Evolutionary conservation across 2,888 invertebrate species (phyloP).

Genomic region (Chrysodeixis includens): DNA sequence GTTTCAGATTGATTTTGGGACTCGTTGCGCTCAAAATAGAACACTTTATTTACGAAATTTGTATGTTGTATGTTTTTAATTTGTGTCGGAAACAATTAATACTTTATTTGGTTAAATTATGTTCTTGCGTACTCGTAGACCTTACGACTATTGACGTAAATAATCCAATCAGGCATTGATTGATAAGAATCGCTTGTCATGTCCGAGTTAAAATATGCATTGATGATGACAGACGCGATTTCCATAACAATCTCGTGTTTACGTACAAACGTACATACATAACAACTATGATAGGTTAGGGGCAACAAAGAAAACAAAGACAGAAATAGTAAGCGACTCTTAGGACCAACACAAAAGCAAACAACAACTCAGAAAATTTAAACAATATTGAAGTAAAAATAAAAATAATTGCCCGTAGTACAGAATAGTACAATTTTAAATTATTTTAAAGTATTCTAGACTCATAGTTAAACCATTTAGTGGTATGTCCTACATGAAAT

Average conservation of each 20-base stretch:
- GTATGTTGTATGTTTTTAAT: too few relatives aligned
- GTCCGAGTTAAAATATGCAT: background rate
- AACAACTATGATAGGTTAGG: background rate
- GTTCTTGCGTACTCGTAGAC: background rate
- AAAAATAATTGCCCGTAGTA: too few relatives aligned
- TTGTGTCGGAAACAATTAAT: too few relatives aligned
- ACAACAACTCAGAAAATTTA: background rate
- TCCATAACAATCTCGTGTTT: constrained; percentile 3
- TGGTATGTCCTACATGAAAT: too few relatives aligned
- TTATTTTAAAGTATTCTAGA: too few relatives aligned
- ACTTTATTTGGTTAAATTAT: too few relatives aligned
- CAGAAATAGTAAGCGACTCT: background rate
- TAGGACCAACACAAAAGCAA: background rate
- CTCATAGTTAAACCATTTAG: too few relatives aligned
- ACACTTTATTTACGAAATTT: too few relatives aligned
- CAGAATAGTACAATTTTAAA: too few relatives aligned
- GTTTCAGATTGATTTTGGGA: too few relatives aligned
- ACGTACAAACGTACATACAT: constrained; percentile 2
- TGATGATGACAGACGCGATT: background rate
- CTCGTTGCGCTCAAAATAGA: too few relatives aligned
- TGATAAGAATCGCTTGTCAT: background rate
- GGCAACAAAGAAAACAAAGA: background rate
- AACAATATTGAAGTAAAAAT: background rate
- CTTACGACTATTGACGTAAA: background rate
- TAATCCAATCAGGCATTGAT: background rate